Evolutionary conservation across 1,140 invertebrate species (phyloP).

Genomic region (Bilobella aurantiaca): DNA sequence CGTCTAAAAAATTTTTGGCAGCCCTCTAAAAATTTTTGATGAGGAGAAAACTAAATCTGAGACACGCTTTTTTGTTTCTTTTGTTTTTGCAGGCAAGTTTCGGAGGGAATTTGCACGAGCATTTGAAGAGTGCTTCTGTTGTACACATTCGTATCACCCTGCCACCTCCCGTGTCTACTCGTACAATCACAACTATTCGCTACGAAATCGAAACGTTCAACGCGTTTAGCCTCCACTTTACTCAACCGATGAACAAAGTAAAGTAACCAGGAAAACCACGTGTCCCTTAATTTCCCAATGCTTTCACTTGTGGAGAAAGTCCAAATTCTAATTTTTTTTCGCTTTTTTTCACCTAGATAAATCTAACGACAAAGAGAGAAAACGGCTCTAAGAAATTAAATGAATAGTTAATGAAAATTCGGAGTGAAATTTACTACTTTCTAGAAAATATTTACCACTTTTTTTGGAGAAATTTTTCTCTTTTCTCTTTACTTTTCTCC

Average conservation of each 20-base stretch:
- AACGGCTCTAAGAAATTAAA: background rate
- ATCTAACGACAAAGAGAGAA: background rate
- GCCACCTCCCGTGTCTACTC: conserved; percentile 34
- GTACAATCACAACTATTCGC: conserved; percentile 11
- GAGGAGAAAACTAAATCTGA: too few relatives aligned
- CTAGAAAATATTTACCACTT: too few relatives aligned
- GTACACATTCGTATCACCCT: conserved; percentile 27
- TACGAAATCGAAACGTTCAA: background rate
- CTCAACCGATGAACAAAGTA: background rate
- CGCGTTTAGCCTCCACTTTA: background rate
- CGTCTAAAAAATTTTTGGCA: too few relatives aligned
- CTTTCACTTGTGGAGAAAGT: background rate
- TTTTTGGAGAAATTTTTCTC: too few relatives aligned
- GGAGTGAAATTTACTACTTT: too few relatives aligned
- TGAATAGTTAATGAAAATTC: background rate
- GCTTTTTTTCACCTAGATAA: background rate
- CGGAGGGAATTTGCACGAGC: conserved; percentile 52
- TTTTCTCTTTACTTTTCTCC: background rate
- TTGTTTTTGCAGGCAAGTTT: conserved; percentile 51
- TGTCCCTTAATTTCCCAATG: background rate
- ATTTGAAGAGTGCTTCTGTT: conserved; percentile 43
- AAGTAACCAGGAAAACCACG: background rate
- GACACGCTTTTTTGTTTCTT: background rate
- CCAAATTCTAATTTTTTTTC: background rate
- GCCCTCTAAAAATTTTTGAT: too few relatives aligned